A percentile compares a stretch with the other conserved stretches of the same genome.
Evolutionary conservation across 37 sponge, comb jelly and placozoan genomes (phyloP).

Genomic region (Agelas oroides): DNA sequence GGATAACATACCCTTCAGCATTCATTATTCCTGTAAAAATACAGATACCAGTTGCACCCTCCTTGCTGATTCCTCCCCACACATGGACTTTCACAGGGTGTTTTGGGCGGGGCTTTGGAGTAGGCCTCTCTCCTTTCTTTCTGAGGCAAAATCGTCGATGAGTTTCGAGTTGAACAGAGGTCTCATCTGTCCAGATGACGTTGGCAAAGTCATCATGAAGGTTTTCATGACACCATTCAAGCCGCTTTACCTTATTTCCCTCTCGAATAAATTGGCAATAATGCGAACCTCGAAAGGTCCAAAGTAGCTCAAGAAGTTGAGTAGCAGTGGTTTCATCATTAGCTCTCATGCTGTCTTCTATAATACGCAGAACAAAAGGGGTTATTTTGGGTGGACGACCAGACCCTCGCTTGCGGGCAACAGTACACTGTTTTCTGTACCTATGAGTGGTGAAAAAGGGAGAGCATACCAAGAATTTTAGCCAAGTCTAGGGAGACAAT

Average conservation of each 20-base stretch:
- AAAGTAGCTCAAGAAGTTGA: conserved; percentile 11
- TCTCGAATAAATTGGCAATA: no score
- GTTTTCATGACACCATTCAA: no score
- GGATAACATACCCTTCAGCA: conserved; percentile 15
- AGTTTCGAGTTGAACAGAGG: conserved; percentile 42
- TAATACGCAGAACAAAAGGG: not conserved
- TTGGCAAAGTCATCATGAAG: conserved; percentile 33
- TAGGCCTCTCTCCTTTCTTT: conserved; percentile 38
- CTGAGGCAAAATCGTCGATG: conserved; percentile 33
- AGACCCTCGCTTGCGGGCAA: no score
- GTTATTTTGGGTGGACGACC: conserved; percentile 16
- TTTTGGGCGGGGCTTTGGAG: conserved; percentile 30
- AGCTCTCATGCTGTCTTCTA: conserved; percentile 12
- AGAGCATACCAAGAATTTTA: no score
- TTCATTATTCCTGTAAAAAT: conserved; percentile 57
- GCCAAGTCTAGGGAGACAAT: no score
- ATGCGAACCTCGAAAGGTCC: no score
- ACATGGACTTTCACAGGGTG: conserved; percentile 62
- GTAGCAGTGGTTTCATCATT: conserved; percentile 29
- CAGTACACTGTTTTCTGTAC: no score
- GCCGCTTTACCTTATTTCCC: no score
- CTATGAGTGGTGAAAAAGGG: no score
- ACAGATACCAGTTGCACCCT: conserved; percentile 25
- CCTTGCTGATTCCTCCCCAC: conserved; percentile 47
- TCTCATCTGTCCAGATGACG: conserved; percentile 51